Base-by-base conservation (phyloP, 2,113 vertebrate species). In the Opisthocomus hoazin region DNA sequence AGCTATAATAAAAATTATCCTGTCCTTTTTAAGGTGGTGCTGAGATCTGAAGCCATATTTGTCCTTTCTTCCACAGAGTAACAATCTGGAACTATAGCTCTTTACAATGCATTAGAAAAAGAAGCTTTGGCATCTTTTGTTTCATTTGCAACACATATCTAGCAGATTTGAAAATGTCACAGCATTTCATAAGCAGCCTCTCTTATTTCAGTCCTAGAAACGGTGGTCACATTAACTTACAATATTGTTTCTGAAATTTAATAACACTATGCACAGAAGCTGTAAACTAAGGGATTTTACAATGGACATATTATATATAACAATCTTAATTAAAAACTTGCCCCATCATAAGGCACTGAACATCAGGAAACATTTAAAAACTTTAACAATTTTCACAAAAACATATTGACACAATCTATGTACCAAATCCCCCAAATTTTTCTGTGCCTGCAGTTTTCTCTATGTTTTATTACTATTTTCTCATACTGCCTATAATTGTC, bases 301-400 rank as follows among this genome's bases (percentile, higher is more conserved):
- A 86, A 48, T 32, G 17, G 63, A 95, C 92, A 77, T 50, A 78
- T 34, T 68, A 54, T 17, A 65, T 71, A 92, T 41, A 84, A 26
- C 84, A 84, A 92, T 89, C 80, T 90, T 92, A 96, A 95, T 95
- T 94, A 89, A 95, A 94, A 95, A 16, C 20, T 88, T 88, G 13
- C 10, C 43, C 45, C 12, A 37, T 10, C 2, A 0, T 70, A 89
- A 84, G 14, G 3, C n/a, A 63, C 6, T 46, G 30, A 88, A 51
- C n/a, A 92, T 61, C 70, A 80, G 29, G 92, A 92, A 80, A 70
- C 4, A 1, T 70, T 54, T 24, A 10, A 82, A 91, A 80, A 58
- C 9, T 12, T 11, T 5, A 82, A 75, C 3, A 12, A 56, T 26
- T 51, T 14, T 69, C 26, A 68, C 56, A 36, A 93, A 83, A 92